Evolutionary conservation across 2,888 invertebrate genomes (phyloP), one percentile per base, ranked within the genome.

Genomic region (Drosophila meridionalis): DNA sequence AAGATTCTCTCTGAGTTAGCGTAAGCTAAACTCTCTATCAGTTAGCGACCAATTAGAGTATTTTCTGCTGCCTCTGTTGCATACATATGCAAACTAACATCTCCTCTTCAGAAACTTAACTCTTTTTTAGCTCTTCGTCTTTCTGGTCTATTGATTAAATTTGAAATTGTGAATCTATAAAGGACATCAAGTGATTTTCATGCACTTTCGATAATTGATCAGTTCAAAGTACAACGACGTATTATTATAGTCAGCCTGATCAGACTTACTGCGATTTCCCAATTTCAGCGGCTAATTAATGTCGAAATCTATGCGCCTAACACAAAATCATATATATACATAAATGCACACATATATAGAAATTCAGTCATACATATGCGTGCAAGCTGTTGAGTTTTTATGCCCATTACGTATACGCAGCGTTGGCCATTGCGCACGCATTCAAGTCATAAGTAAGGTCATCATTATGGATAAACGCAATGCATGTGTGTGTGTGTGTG

Each of bases 391-490:
- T 52, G 42, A 52, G 62, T 81, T 68, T 65, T 78, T 66, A 62
- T 64, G 67, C 66, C 45, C 84, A 87, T 78, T 83, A 71, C 73
- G 83, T 83, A 83, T 87, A 83, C 84, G 85, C 82, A 61, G 69
- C 76, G 69, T 57, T 58, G 78, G 53, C 20, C 57, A 55, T 56
- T 40, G 47, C 72, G 69, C 63, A 69, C 69, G 80, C 72, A 76
- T 73, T 73, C 77, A 40, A 80, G 82, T 78, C 85, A 78, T 87
- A 85, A 85, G 89, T 87, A 87, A 89, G 89, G 89, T 85, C 85
- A 85, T 85, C 89, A 84, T 85, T 85, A 87, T 87, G 88, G 88
- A 90, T 90, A 88, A 88, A 74, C 83, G 90, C 83, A 88, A 77
- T 76, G 86, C 76, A 76, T 89, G 38, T 38, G 40, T 38, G 38